Conservation (phyloP, 2,113 vertebrate genomes). For the Cephalophus harveyi region DNA sequence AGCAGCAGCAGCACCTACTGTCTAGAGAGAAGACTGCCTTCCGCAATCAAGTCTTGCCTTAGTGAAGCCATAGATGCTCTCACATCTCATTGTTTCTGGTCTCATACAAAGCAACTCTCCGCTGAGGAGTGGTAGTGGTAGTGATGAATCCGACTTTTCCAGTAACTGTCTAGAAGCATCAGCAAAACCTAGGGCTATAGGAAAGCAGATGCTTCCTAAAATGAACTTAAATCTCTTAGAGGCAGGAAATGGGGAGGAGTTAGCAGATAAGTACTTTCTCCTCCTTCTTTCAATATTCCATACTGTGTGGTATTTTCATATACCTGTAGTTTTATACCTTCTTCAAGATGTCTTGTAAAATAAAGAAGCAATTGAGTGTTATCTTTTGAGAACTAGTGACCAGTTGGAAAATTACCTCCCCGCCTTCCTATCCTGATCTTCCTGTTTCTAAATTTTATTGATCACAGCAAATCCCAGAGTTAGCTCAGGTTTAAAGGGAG, state of each 20-base stretch:
- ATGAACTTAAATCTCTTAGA: not conserved
- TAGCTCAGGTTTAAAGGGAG: not conserved
- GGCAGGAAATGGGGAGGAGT: not conserved
- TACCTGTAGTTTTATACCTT: not conserved
- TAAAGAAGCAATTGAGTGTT: not conserved
- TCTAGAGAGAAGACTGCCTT: not conserved
- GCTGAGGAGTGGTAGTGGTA: not conserved
- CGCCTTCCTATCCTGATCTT: not conserved
- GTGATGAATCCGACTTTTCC: not conserved
- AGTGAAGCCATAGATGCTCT: not conserved
- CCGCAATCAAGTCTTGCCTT: not conserved
- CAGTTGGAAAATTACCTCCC: not conserved
- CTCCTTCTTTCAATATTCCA: not conserved
- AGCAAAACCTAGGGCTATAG: not conserved
- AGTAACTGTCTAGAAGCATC: not conserved
- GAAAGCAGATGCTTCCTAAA: not conserved
- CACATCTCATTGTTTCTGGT: not conserved
- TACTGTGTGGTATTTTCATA: not conserved
- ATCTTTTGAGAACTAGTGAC: not conserved
- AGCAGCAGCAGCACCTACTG: not conserved
- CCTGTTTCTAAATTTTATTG: not conserved
- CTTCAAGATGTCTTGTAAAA: not conserved
- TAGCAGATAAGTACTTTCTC: not conserved
- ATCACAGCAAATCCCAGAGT: not conserved
- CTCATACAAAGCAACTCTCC: not conserved